Percentiles rank a stretch among this genome's conserved stretches.
phyloP scores from a whole-genome alignment of 2,113 vertebrate genomes.

The Emberiza fucata region DNA sequence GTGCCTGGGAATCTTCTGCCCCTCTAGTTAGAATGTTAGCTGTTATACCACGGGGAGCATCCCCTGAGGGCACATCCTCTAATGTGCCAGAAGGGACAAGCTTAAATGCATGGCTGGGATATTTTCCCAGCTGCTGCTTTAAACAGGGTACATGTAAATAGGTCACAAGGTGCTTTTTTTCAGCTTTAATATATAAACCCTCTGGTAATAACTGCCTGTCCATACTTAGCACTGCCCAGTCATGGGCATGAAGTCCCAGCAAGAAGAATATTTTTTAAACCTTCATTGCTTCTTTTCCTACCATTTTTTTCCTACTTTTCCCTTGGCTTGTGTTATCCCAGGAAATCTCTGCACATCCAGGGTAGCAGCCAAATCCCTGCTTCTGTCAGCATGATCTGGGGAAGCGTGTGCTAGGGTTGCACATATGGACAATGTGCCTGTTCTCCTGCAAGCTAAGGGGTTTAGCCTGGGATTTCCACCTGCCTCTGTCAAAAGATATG shows the following conservation, averaged over 20 bases:
- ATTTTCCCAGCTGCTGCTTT: neutral
- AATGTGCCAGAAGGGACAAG: neutral
- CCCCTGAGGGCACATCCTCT: neutral
- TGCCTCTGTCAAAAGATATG: neutral
- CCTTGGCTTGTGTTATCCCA: neutral
- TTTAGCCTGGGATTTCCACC: neutral
- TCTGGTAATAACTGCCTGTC: neutral
- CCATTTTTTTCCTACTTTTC: neutral
- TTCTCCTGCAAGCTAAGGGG: neutral
- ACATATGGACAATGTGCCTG: accelerated
- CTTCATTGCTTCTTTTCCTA: neutral
- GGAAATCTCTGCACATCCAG: neutral
- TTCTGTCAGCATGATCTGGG: neutral
- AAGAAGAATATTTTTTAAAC: neutral
- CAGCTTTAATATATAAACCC: neutral
- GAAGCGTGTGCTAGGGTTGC: neutral
- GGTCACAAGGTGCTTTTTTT: neutral
- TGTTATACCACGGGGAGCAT: neutral
- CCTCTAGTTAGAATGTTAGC: neutral
- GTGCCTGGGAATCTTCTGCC: neutral
- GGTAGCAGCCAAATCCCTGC: neutral
- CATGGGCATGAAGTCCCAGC: neutral
- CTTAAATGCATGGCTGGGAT: neutral
- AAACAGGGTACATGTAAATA: neutral
- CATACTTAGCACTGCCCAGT: neutral